phyloP scores from a whole-genome alignment of 1,140 invertebrate genomes.

The Meloidogyne floridensis region DNA sequence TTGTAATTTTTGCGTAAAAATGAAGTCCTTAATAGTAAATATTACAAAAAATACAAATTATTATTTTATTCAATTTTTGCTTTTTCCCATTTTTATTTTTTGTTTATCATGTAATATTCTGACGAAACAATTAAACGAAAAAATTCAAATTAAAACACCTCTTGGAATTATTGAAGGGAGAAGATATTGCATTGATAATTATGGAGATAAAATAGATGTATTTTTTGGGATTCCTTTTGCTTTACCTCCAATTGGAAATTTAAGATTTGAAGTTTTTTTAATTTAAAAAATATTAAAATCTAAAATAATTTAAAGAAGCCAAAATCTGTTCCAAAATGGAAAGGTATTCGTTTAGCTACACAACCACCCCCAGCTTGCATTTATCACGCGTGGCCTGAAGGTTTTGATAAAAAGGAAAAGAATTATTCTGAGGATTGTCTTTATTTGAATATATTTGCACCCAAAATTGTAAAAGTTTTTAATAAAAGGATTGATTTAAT shows the following conservation, averaged over 20 bases:
- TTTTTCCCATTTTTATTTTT: no score
- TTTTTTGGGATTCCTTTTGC: conserved; percentile 34
- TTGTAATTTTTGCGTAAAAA: no score
- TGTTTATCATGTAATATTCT: no score
- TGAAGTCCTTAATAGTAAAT: no score
- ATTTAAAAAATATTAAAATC: conserved; percentile 10
- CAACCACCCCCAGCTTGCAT: conserved; percentile 36
- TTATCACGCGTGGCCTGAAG: conserved; percentile 28
- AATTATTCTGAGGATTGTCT: conserved; percentile 85
- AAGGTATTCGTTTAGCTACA: conserved; percentile 18
- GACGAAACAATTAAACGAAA: neutral
- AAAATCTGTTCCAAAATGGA: conserved; percentile 32
- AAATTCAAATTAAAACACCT: neutral
- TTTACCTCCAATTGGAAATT: conserved; percentile 19
- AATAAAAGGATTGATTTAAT: neutral
- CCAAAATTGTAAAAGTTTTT: conserved; percentile 62
- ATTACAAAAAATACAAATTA: no score
- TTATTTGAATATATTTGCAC: conserved; percentile 91
- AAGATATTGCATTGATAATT: neutral
- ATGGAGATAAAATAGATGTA: conserved; percentile 20
- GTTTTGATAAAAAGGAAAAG: conserved; percentile 21
- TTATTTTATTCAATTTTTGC: no score
- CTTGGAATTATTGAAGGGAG: neutral
- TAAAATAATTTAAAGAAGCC: conserved; percentile 40
- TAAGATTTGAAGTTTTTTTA: conserved; percentile 33